Base-by-base conservation (phyloP, 1,140 invertebrate species). In the Marisa cornuarietis region DNA sequence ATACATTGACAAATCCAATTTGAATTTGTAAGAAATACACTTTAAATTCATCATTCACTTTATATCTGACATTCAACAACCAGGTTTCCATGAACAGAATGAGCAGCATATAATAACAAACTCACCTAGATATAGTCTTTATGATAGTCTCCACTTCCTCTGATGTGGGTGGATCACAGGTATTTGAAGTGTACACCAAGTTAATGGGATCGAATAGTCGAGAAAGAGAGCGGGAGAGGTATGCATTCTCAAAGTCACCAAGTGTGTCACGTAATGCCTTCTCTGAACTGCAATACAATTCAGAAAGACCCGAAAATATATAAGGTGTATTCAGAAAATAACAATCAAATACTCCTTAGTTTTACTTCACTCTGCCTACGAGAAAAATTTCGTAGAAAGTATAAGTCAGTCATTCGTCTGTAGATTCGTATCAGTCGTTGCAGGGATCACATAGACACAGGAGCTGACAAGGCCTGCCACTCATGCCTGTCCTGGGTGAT, bases 181-280 rank as follows among this genome's bases (percentile, higher is more conserved):
- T 93, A 24, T 91, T 91, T 62, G 92, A 84, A 49, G 87, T 92
- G 90, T 96, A 97, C 93, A 96, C 96, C 71, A 94, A 93, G 87
- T 97, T 95, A 13, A 97, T 95, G 31, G 96, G 95, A 90, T 97
- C 96, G 83, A 97, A 93, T 3, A 98, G 91, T 71, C 95, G 93
- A 18, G 95, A 95, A 76, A 97, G 92, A 4, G 96, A 97, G 84
- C 94, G 94, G 0, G 95, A 96, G 68, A 98, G 91, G 88, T 97
- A 98, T 2, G 95, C 94, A 88, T 95, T 96, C 92, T 98, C 96
- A 93, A 96, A 96, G 80, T 94, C 93, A 24, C 92, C 92, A 22
- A 94, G 85, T 11, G 91, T 91, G 14, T 90, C 86, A 26, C 92
- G 84, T 31, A 93, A 84, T 11, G 88, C 84, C 73, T 87, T 83